Conservation (phyloP, 2,797 vertebrate species). For the Nyctibius grandis region DNA sequence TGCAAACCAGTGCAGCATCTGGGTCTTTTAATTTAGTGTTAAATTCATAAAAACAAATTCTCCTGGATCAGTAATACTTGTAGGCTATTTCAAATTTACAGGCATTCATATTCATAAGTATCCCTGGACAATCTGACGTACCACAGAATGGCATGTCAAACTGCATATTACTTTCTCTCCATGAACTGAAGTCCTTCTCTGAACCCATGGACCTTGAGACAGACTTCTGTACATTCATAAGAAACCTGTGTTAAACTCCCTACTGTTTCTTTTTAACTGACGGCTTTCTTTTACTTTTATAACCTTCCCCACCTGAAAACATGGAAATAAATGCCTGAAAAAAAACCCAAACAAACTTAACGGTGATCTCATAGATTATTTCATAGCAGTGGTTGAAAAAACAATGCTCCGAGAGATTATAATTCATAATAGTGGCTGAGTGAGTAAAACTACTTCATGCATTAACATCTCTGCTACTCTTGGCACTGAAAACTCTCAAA, state of each 20-base stretch:
- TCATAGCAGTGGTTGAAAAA: not conserved
- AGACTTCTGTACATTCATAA: not conserved
- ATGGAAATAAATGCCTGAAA: not conserved
- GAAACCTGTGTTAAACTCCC: not conserved
- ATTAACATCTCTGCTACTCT: not conserved
- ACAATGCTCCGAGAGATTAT: not conserved
- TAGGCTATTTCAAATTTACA: not conserved
- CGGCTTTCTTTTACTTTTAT: not conserved
- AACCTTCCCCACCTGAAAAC: not conserved
- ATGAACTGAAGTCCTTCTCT: not conserved
- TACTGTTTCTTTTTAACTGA: not conserved
- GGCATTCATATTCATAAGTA: not conserved
- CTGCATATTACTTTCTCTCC: not conserved
- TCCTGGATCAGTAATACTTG: not conserved
- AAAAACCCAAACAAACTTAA: not conserved
- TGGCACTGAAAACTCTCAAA: not conserved
- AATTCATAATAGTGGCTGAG: not conserved
- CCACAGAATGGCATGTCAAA: not conserved
- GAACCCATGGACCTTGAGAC: not conserved
- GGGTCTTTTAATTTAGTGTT: not conserved
- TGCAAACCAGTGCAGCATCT: not conserved
- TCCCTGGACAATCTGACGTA: not conserved
- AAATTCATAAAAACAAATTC: not conserved
- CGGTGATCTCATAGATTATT: not conserved
- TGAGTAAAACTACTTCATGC: not conserved